Base-by-base conservation (phyloP, 2,113 vertebrate genomes). In the Columba janthina region DNA sequence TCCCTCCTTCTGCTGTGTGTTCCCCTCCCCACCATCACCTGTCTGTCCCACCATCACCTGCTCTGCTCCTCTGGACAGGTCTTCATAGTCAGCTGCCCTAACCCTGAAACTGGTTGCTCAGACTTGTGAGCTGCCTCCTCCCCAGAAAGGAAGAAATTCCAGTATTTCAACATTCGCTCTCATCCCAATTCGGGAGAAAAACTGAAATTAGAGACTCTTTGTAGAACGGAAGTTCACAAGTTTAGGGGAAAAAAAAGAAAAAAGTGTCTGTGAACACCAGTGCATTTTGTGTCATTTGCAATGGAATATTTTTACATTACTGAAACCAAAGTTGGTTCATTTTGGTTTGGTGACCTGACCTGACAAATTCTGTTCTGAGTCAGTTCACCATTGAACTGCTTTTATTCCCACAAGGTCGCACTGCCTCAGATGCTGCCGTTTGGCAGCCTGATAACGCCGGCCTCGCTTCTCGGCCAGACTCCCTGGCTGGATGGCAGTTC, bases 301-400 rank as follows among this genome's bases (percentile, higher is more conserved):
- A 85, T 42, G 74, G 93, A 95, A 54, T 92, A 89, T 93, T 89
- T 94, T 92, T 53, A 87, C 92, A 75, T 93, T 74, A 86, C 96
- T 78, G 92, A 97, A 96, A 97, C 93, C 58, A 74, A 75, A 34
- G 70, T 64, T 85, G 75, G 22, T 78, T 94, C 85, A 92, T 95
- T 93, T 87, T 95, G 82, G 93, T 94, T 96, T 87, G 51, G 89
- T 95, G 93, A 96, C 88, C 94, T 94, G 94, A 97, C 92, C 83
- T 4, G 36, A 92, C 73, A 95, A 72, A 83, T 93, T 88, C n/a
- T 61, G 51, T 95, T 96, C 89, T 96, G 92, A 96, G 86, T 96
- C 96, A 96, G 83, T 87, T 15, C 57, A 78, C 38, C 61, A 28
- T 54, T 92, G 93, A 90, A 65, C 90, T 73, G 54, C 54, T 69